A percentile compares a stretch with the other conserved stretches of the same genome.
phyloP scores from a whole-genome alignment of 92 coral and sea anemone species.

The Epizoanthus stellaris region DNA sequence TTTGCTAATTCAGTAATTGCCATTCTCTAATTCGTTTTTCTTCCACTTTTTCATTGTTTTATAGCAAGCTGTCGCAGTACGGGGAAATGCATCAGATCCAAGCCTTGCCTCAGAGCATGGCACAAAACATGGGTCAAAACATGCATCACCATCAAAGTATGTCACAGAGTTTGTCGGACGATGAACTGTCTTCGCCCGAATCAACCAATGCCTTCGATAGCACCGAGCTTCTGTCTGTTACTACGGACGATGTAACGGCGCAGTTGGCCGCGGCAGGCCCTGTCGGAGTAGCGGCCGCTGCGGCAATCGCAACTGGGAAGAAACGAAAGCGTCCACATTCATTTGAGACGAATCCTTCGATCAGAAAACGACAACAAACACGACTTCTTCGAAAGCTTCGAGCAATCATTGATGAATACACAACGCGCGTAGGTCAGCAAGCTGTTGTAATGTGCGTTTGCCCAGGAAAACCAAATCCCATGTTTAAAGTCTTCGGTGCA shows the following conservation, averaged over 20 bases:
- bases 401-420: conserved; percentile 95
- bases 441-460: conserved; percentile 98
- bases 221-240: conserved; percentile 84
- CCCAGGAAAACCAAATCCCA: conserved; percentile 97
- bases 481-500: conserved; percentile 98
- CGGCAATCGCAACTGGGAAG: conserved; percentile 99
- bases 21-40: conserved; percentile 6
- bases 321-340: conserved; percentile 98
- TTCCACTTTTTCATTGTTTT: conserved; percentile 16
- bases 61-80: conserved; percentile 92
- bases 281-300: conserved; percentile 98
- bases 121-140: conserved; percentile 68
- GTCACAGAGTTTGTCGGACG: conserved; percentile 80
- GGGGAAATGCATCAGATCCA: conserved; percentile 77
- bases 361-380: conserved; percentile 98
- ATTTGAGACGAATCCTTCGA: conserved; percentile 98
- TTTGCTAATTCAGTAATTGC: conserved; percentile 17
- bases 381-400: conserved; percentile 93
- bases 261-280: conserved; percentile 99
- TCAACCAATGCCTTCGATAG: conserved; percentile 94
- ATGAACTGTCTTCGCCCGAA: conserved; percentile 98
- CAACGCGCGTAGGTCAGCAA: conserved; percentile 99
- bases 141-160: conserved; percentile 50
- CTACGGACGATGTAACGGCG: conserved; percentile 92
- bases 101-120: conserved; percentile 80